phyloP scores from a whole-genome alignment of 2,888 invertebrate genomes.

The Perithous albicinctus region DNA sequence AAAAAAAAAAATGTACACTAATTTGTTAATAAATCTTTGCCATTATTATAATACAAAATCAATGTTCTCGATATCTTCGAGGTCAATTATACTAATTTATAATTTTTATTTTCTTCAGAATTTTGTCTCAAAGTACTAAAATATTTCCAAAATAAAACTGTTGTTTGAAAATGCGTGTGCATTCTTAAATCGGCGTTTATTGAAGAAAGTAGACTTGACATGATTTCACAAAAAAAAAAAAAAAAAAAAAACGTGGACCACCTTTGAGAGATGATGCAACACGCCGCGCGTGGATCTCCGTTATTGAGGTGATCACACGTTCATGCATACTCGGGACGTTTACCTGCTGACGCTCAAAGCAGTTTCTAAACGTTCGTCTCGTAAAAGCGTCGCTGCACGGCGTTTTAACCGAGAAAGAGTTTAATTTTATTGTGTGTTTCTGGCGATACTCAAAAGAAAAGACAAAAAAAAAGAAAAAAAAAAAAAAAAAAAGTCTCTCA shows the following conservation, averaged over 20 bases:
- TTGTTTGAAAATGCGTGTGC: too few relatives aligned
- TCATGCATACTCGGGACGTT: conserved; percentile 10
- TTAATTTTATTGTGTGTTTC: conserved; percentile 1
- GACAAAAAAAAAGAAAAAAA: too few relatives aligned
- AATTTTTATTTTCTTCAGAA: too few relatives aligned
- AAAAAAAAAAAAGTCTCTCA: too few relatives aligned
- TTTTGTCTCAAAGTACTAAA: too few relatives aligned
- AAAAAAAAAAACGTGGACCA: background rate
- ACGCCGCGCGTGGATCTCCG: background rate
- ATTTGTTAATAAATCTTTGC: too few relatives aligned
- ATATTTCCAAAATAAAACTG: background rate
- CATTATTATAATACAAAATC: too few relatives aligned
- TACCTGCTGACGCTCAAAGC: conserved; percentile 48
- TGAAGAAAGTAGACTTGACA: background rate
- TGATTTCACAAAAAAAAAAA: background rate
- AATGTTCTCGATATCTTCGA: too few relatives aligned
- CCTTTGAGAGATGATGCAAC: too few relatives aligned
- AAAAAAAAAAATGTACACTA: too few relatives aligned
- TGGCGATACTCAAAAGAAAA: conserved; percentile 9
- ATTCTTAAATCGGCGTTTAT: background rate
- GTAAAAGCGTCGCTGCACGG: conserved; percentile 48
- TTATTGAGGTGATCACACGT: conserved; percentile 23
- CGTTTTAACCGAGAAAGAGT: conserved; percentile 11
- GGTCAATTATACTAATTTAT: too few relatives aligned
- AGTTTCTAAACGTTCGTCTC: conserved; percentile 22